Conservation (phyloP, 2,797 vertebrate genomes). For the Liasis olivaceus region DNA sequence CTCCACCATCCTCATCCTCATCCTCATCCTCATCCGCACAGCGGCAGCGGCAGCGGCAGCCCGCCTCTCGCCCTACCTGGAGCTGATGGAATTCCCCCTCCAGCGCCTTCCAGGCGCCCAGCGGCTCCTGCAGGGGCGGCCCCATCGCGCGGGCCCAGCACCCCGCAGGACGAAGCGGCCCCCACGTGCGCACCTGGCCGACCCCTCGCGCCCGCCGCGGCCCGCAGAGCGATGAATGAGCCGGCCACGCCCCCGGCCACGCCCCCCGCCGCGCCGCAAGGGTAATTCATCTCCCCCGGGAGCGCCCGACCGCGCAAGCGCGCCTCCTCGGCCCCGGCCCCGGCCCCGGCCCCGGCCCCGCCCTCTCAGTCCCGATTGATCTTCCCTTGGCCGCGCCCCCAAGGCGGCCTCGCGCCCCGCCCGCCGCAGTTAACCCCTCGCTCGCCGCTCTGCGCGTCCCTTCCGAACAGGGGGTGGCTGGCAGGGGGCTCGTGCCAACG, state of each 20-base stretch:
- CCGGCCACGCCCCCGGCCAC: not conserved
- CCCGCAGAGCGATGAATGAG: not conserved
- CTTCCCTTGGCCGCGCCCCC: not conserved
- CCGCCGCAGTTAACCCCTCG: not conserved
- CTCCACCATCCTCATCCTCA: not conserved
- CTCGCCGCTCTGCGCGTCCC: not conserved
- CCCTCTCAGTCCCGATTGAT: not conserved
- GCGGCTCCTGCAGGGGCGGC: constrained; percentile 77
- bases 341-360: not conserved
- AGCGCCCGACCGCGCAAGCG: constrained; percentile 42
- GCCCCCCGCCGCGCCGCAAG: not conserved
- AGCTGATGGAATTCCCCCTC: constrained; percentile 90
- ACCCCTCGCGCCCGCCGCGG: not conserved
- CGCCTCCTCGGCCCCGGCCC: accelerated
- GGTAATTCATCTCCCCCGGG: not conserved
- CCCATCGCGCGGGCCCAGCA: constrained; percentile 76
- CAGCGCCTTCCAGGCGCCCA: constrained; percentile 86
- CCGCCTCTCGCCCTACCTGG: constrained; percentile 72
- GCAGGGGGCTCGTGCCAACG: not conserved
- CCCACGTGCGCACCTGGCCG: no score
- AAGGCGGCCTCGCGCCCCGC: not conserved
- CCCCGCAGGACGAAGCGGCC: not conserved
- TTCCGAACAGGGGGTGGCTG: not conserved
- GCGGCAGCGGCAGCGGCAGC: not conserved
- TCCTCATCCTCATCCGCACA: no score